These are phyloP conservation scores for Leucoraja erinaceus DNA, from an alignment of 2,113 vertebrate species.

Conservation along the genomic window DNA sequence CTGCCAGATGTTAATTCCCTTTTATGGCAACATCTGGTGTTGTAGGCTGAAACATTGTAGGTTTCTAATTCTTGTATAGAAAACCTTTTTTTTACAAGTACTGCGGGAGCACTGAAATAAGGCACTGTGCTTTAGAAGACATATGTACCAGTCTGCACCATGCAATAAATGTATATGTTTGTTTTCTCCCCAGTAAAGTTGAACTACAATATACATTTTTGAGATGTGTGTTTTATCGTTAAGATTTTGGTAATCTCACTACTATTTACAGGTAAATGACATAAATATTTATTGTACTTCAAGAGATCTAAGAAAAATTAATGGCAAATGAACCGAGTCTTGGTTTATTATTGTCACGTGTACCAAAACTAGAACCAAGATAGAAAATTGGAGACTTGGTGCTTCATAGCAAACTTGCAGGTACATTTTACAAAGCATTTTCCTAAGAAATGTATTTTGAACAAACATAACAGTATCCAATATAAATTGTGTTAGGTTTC, in stretches of 20 bases:
- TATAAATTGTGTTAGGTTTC: too few species aligned
- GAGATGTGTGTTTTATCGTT: slow-evolving; percentile 25
- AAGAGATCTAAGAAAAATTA: background rate
- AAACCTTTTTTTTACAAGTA: background rate
- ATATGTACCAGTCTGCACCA: background rate
- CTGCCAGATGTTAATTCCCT: background rate
- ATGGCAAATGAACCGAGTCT: background rate
- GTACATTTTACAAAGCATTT: too few species aligned
- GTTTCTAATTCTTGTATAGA: background rate
- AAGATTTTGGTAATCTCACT: background rate
- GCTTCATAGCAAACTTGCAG: too few species aligned
- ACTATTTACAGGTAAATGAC: background rate
- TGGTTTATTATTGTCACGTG: too few species aligned
- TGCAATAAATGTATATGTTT: slow-evolving; percentile 33
- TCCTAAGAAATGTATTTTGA: too few species aligned
- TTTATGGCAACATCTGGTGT: background rate
- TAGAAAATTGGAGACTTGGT: too few species aligned
- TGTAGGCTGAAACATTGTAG: background rate
- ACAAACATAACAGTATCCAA: too few species aligned
- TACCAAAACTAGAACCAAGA: too few species aligned
- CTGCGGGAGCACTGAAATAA: background rate
- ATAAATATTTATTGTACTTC: background rate
- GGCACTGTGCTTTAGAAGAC: background rate
- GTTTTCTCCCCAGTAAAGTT: slow-evolving; percentile 29
- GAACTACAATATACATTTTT: background rate